Percentiles rank a stretch among this genome's conserved stretches.
phyloP scores from a whole-genome alignment of 1,140 invertebrate species.

The Oncopeltus fasciatus region DNA sequence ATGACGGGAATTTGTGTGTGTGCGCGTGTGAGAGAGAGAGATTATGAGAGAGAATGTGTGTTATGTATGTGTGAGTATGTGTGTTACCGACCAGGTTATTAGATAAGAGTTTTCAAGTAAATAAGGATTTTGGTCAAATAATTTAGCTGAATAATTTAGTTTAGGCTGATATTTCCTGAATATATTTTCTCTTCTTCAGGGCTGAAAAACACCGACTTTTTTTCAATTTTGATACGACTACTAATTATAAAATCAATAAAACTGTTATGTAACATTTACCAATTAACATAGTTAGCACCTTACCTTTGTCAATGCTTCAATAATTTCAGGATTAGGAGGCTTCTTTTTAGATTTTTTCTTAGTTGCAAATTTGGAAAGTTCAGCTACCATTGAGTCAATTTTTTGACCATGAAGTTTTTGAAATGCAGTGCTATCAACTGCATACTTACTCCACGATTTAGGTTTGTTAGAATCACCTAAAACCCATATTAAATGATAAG shows the following conservation, averaged over 20 bases:
- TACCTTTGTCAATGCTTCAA: constrained; percentile 29
- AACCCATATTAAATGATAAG: too few species aligned
- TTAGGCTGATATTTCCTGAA: background rate
- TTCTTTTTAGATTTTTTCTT: constrained; percentile 25
- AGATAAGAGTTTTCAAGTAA: background rate
- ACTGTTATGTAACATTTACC: too few species aligned
- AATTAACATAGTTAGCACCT: too few species aligned
- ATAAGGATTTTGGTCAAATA: background rate
- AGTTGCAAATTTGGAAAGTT: background rate
- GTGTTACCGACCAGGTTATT: background rate
- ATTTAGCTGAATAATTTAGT: too few species aligned
- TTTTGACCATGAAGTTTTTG: constrained; percentile 36
- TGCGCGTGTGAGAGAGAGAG: too few species aligned
- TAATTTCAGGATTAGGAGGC: constrained; percentile 28
- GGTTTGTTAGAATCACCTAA: constrained; percentile 64
- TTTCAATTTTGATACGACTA: too few species aligned
- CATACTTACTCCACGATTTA: constrained; percentile 80
- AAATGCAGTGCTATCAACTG: constrained; percentile 48
- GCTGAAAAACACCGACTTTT: too few species aligned
- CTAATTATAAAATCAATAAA: too few species aligned
- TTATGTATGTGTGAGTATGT: background rate
- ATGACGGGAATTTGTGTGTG: too few species aligned
- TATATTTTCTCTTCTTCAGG: too few species aligned
- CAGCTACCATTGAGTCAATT: background rate
- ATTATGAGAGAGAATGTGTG: too few species aligned